Evolutionary conservation across 1,140 invertebrate genomes (phyloP).

Genomic region (Drosophila carrolli): DNA sequence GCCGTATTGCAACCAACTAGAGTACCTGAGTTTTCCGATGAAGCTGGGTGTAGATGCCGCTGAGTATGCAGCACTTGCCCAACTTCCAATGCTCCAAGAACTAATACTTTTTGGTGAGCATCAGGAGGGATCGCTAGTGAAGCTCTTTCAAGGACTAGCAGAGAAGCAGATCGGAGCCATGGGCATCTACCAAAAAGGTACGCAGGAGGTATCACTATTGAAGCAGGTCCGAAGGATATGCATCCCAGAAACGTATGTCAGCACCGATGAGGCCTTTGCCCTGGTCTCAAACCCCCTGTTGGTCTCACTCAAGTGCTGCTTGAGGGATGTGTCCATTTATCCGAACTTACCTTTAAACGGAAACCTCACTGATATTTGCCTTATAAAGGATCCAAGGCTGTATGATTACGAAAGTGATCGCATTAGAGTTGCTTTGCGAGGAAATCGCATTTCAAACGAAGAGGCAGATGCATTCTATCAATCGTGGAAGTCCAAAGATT

Average conservation of each 20-base stretch:
- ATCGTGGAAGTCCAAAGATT: background rate
- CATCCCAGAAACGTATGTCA: background rate
- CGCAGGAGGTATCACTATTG: background rate
- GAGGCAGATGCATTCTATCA: background rate
- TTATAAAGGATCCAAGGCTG: background rate
- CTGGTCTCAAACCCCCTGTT: background rate
- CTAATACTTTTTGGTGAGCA: conserved; percentile 7
- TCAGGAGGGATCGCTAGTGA: conserved; percentile 2
- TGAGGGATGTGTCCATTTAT: background rate
- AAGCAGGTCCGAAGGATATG: background rate
- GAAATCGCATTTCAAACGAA: too few relatives aligned
- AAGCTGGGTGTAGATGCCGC: background rate
- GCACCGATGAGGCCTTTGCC: background rate
- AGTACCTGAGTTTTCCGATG: conserved; percentile 4
- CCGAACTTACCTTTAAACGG: background rate
- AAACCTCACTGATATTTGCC: background rate
- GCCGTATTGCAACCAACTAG: conserved; percentile 9
- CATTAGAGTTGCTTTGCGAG: background rate
- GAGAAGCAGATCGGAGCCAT: background rate
- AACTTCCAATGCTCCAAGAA: background rate
- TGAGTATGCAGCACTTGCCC: conserved; percentile 1
- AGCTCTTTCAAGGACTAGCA: background rate
- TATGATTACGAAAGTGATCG: background rate
- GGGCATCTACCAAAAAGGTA: background rate
- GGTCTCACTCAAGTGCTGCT: conserved; percentile 6